These are phyloP conservation scores for Drosophila kepulauana DNA, from an alignment of 1,140 invertebrate genomes.

Conservation along the genomic window DNA sequence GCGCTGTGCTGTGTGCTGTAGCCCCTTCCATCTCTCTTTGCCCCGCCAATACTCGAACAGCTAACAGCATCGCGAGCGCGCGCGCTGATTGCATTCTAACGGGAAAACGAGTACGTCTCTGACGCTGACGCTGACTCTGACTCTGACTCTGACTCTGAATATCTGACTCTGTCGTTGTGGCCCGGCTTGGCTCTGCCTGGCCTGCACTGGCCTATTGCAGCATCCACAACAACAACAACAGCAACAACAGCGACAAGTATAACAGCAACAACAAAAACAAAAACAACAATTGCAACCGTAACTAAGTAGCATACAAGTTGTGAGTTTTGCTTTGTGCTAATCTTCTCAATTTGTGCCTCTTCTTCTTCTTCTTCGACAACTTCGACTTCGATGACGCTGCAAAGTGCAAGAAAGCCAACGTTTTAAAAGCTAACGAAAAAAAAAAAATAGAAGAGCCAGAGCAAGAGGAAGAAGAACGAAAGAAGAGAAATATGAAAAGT, in stretches of 20 bases:
- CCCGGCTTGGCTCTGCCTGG: conserved; percentile 56
- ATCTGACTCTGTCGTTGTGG: conserved; percentile 21
- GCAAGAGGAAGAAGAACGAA: background rate
- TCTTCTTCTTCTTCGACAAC: conserved; percentile 15
- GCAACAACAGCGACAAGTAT: conserved; percentile 15
- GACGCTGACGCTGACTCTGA: conserved; percentile 6
- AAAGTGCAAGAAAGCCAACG: conserved; percentile 66
- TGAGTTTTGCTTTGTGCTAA: conserved; percentile 65
- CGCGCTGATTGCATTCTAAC: conserved; percentile 80
- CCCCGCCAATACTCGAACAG: conserved; percentile 4
- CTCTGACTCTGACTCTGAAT: conserved; percentile 1
- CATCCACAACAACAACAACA: conserved; percentile 62
- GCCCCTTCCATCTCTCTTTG: background rate
- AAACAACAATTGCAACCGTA: conserved; percentile 54
- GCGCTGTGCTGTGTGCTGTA: conserved; percentile 22
- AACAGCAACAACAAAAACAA: conserved; percentile 21
- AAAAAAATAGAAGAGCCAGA: background rate
- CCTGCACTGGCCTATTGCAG: conserved; percentile 74
- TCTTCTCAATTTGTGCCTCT: conserved; percentile 75
- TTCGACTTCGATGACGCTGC: conserved; percentile 67
- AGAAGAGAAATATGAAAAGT: conserved; percentile 34
- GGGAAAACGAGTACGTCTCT: conserved; percentile 81
- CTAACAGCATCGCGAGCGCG: conserved; percentile 74
- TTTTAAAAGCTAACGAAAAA: conserved; percentile 32
- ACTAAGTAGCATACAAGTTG: conserved; percentile 64